Percentiles rank a stretch among this genome's conserved stretches.
phyloP scores from a whole-genome alignment of 2,113 vertebrate genomes.

The Cathartes aura region DNA sequence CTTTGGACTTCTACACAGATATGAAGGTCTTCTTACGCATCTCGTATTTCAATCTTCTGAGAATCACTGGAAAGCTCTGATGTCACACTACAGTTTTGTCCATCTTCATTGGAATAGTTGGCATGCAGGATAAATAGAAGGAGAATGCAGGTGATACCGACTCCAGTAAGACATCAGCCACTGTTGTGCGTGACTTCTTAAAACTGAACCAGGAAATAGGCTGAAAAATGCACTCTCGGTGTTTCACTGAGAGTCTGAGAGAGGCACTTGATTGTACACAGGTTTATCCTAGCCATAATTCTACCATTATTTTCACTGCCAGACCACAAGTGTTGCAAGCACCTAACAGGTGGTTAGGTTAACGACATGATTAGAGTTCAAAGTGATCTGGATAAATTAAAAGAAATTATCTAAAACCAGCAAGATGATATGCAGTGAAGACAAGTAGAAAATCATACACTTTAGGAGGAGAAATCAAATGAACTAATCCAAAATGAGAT shows the following conservation, averaged over 20 bases:
- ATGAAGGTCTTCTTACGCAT: background rate
- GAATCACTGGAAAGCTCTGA: background rate
- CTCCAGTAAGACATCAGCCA: background rate
- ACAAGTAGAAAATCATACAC: background rate
- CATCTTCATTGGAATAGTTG: background rate
- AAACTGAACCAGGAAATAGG: background rate
- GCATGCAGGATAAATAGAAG: background rate
- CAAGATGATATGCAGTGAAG: background rate
- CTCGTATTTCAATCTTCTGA: background rate
- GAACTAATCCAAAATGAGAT: background rate
- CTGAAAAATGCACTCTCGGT: background rate
- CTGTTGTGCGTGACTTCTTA: background rate
- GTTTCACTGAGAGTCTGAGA: background rate
- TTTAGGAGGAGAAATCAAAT: background rate
- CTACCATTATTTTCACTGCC: background rate
- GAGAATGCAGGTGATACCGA: background rate
- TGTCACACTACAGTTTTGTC: background rate
- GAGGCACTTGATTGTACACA: background rate
- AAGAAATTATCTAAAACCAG: background rate
- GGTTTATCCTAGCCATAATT: background rate
- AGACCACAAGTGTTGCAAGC: background rate
- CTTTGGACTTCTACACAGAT: background rate
- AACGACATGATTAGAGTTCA: background rate
- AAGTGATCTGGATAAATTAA: background rate
- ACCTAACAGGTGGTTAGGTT: background rate